These are phyloP conservation scores for Chaetodon auriga DNA, from an alignment of 2,113 vertebrate species.

Conservation along the genomic window DNA sequence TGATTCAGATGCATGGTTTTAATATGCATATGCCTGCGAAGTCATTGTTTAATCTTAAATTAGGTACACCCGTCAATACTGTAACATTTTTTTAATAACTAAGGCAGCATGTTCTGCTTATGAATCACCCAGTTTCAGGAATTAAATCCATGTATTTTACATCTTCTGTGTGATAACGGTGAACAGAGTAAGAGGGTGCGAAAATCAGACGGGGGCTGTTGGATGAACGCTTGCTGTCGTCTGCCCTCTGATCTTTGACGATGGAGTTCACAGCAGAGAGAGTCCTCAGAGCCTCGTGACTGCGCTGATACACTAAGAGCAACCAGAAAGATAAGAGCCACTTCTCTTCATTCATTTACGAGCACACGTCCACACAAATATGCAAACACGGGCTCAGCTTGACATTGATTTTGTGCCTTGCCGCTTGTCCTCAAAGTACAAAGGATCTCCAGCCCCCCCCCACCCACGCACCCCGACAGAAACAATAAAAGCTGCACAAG, in stretches of 20 bases:
- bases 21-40: constrained; percentile 13
- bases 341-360: neutral
- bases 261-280: neutral
- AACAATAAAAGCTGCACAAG: constrained; percentile 48
- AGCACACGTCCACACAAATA: constrained; percentile 18
- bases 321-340: constrained; percentile 32
- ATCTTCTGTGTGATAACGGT: constrained; percentile 17
- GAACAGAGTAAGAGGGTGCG: constrained; percentile 14
- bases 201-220: constrained; percentile 28
- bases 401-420: constrained; percentile 61
- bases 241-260: constrained; percentile 23
- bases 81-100: neutral
- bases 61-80: neutral
- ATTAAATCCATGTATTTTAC: constrained; percentile 35
- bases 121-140: constrained; percentile 9
- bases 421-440: constrained; percentile 26
- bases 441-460: constrained; percentile 4
- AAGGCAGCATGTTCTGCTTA: neutral
- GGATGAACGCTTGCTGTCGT: constrained; percentile 4
- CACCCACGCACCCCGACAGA: neutral
- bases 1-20: constrained; percentile 55
- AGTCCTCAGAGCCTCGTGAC: neutral
- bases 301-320: neutral
- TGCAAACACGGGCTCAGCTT: constrained; percentile 39
- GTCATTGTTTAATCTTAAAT: constrained; percentile 22